Conservation (phyloP, 2,797 vertebrate species). For the Crossoptilon crossoptilon region DNA sequence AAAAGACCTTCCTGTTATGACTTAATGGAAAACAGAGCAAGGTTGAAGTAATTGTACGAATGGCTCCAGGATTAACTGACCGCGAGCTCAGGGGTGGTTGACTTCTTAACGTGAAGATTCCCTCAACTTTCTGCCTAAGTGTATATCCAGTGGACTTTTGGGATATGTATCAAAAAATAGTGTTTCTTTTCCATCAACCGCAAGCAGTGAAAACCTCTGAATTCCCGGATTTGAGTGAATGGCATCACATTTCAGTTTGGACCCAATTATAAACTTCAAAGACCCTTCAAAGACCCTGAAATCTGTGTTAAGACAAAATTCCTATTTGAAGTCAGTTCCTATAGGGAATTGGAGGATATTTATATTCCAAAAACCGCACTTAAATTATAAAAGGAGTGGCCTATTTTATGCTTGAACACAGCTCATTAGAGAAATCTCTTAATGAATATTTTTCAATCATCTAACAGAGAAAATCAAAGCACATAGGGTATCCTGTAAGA, state of each 20-base stretch:
- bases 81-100: background rate
- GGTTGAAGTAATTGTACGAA: background rate
- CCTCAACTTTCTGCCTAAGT: background rate
- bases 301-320: slow-evolving; percentile 65
- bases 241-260: slow-evolving; percentile 20
- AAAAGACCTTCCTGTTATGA: background rate
- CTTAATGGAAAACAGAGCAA: background rate
- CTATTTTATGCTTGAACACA: slow-evolving; percentile 63
- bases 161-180: background rate
- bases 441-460: slow-evolving; percentile 69
- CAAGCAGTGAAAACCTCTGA: background rate
- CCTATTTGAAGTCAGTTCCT: slow-evolving; percentile 56
- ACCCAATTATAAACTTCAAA: slow-evolving; percentile 70
- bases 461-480: slow-evolving; percentile 53
- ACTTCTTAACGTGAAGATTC: background rate
- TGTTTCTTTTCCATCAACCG: background rate
- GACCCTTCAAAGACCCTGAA: slow-evolving; percentile 64
- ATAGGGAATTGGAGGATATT: slow-evolving; percentile 54
- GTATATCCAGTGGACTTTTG: background rate
- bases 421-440: slow-evolving; percentile 67
- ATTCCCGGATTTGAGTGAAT: background rate
- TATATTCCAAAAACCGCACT: slow-evolving; percentile 24
- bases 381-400: slow-evolving; percentile 65
- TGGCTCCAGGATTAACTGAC: background rate
- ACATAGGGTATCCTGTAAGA: slow-evolving; percentile 14